Evolutionary conservation across 53 echinoderm and acorn worm genomes (phyloP).

Genomic region (Temnopleurus reevesii): DNA sequence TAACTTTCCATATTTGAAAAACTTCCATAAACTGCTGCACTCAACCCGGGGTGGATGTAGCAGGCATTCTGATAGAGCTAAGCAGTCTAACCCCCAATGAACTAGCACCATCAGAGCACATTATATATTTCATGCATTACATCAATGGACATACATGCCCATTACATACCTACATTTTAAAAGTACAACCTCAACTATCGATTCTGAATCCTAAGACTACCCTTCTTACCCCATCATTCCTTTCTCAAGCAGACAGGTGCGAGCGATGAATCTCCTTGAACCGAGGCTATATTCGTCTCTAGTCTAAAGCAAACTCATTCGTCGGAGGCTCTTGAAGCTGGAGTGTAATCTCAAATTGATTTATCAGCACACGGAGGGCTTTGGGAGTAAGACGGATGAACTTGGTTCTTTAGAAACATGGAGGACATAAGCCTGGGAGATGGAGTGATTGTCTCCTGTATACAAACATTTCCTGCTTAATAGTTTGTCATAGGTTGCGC

Average conservation of each 20-base stretch:
- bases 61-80: too few relatives aligned
- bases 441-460: background rate
- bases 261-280: constrained; percentile 10
- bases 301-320: constrained; percentile 28
- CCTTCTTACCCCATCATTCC: background rate
- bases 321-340: background rate
- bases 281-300: constrained; percentile 25
- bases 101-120: too few relatives aligned
- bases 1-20: too few relatives aligned
- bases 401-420: background rate
- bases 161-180: too few relatives aligned
- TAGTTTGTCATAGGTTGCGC: background rate
- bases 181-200: too few relatives aligned
- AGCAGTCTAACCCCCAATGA: too few relatives aligned
- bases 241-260: constrained; percentile 1
- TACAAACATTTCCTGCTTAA: constrained; percentile 1
- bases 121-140: too few relatives aligned
- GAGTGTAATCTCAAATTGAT: constrained; percentile 7
- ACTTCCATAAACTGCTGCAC: too few relatives aligned
- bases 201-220: background rate
- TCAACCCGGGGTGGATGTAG: too few relatives aligned
- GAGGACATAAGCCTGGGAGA: background rate
- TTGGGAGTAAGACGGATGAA: background rate
- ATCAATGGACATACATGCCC: too few relatives aligned
- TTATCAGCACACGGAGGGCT: constrained; percentile 4